Percentiles rank a stretch among this genome's conserved stretches.
Evolutionary conservation across 2,113 vertebrate genomes (phyloP).

Genomic region (Tichodroma muraria): DNA sequence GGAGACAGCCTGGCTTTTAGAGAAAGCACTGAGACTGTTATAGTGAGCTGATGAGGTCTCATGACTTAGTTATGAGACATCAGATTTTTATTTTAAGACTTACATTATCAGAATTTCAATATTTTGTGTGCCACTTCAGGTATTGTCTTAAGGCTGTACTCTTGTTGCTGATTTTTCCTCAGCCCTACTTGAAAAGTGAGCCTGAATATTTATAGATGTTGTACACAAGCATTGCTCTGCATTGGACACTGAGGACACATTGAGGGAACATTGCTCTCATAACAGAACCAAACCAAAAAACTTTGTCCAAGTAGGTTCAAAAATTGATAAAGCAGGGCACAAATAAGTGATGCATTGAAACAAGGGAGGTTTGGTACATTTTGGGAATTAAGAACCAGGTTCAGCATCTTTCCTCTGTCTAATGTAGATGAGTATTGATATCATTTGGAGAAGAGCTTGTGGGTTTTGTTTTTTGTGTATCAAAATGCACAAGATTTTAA

Average conservation of each 20-base stretch:
- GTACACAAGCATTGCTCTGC: background rate
- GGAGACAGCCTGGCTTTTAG: slow-evolving; percentile 1
- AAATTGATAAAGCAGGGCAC: background rate
- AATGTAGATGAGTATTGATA: background rate
- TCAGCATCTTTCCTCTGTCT: background rate
- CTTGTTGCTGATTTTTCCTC: background rate
- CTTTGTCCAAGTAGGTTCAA: background rate
- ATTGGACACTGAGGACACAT: background rate
- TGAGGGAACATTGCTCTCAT: background rate
- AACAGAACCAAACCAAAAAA: background rate
- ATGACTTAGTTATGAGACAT: slow-evolving; percentile 34
- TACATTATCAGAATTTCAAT: background rate
- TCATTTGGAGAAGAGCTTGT: background rate
- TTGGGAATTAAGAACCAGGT: background rate
- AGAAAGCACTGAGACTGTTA: background rate
- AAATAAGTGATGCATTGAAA: background rate
- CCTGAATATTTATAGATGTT: background rate
- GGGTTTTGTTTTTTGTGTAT: background rate
- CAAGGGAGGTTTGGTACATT: background rate
- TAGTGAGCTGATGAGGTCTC: background rate
- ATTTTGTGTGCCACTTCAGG: background rate
- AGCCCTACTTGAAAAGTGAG: background rate
- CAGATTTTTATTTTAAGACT: slow-evolving; percentile 24
- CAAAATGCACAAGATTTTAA: background rate
- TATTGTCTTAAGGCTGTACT: background rate